These are phyloP conservation scores for Lasioglossum figueresi DNA, from an alignment of 2,888 invertebrate species.

Conservation along the genomic window DNA sequence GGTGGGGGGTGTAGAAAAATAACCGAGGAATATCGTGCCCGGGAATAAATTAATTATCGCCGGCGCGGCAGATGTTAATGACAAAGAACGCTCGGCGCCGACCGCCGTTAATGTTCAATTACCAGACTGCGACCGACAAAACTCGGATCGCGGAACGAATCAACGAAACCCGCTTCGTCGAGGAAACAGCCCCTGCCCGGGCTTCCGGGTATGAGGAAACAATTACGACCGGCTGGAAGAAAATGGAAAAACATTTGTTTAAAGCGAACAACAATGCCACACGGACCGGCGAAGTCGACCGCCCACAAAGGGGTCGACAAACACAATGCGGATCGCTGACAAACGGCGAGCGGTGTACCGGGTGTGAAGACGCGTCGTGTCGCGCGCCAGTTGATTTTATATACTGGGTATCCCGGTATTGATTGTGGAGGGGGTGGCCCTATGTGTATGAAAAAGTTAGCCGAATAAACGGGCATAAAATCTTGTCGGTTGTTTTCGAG, in stretches of 20 bases:
- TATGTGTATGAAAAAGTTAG: too few relatives aligned
- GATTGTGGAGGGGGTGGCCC: too few relatives aligned
- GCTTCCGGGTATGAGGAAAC: not conserved
- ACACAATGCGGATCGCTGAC: conserved; percentile 6
- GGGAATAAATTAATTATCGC: not conserved
- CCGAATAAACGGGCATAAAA: too few relatives aligned
- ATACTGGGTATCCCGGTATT: not conserved
- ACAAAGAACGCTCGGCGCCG: not conserved
- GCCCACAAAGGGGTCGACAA: not conserved
- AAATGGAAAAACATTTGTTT: not conserved
- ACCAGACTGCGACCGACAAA: not conserved
- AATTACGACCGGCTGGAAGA: conserved; percentile 1
- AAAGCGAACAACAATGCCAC: not conserved
- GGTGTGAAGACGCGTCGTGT: not conserved
- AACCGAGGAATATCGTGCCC: conserved; percentile 6
- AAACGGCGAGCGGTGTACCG: not conserved
- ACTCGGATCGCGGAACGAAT: not conserved
- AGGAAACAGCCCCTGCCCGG: not conserved
- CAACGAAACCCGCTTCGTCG: not conserved
- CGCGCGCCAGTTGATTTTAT: not conserved
- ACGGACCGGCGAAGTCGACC: not conserved
- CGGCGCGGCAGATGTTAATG: not conserved
- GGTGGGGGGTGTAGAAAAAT: not conserved
- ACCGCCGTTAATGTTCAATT: conserved; percentile 4
- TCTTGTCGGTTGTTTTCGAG: too few relatives aligned